Conservation (phyloP, 1,140 invertebrate genomes). For the Pentalonia nigronervosa region DNA sequence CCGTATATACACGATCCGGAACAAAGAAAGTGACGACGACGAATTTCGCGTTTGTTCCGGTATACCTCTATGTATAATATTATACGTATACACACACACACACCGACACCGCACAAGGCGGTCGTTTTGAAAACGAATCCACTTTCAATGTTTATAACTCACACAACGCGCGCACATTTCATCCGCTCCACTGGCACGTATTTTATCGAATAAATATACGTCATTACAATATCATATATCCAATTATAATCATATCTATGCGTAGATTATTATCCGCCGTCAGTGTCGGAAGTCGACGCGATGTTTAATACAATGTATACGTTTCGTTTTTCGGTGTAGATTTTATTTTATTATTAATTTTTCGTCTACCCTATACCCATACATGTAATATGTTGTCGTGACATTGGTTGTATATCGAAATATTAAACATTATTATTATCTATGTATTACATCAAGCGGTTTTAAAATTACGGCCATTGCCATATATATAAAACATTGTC, state of each 20-base stretch:
- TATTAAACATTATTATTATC: constrained; percentile 19
- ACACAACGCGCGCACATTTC: neutral
- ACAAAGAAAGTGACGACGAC: constrained; percentile 54
- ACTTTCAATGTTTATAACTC: constrained; percentile 50
- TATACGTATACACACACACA: neutral
- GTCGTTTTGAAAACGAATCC: constrained; percentile 43
- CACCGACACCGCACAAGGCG: neutral
- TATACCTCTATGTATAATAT: constrained; percentile 24
- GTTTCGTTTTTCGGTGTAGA: neutral
- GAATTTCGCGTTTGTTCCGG: constrained; percentile 56
- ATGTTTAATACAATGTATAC: neutral
- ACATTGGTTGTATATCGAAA: neutral
- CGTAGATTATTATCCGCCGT: neutral
- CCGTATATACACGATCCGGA: constrained; percentile 23
- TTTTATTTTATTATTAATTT: neutral
- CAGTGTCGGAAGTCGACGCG: neutral
- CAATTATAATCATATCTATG: neutral
- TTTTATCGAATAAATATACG: neutral
- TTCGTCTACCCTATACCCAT: neutral
- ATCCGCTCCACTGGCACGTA: constrained; percentile 27
- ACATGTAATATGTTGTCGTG: neutral
- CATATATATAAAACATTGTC: neutral
- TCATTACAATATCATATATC: neutral
- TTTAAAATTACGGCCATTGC: constrained; percentile 38
- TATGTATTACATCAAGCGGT: constrained; percentile 27